Percentiles rank a stretch among this genome's conserved stretches.
Evolutionary conservation across 2,797 vertebrate genomes (phyloP).

Genomic region (Pseudochirops corinnae): DNA sequence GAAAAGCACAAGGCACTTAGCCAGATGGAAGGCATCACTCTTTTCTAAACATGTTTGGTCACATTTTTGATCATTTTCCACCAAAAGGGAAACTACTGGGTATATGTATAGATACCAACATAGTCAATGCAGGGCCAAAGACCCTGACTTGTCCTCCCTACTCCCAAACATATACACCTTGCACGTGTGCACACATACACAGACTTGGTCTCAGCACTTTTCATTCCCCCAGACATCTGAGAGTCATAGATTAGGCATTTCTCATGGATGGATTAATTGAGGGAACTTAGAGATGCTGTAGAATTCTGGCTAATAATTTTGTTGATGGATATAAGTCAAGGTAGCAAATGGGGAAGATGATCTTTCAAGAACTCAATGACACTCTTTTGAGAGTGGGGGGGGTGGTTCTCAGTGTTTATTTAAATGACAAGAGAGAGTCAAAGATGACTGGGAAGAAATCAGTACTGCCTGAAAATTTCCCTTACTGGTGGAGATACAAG

Average conservation of each 20-base stretch:
- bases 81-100: neutral
- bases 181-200: neutral
- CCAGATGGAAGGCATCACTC: neutral
- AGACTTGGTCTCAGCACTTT: slow-evolving; percentile 61
- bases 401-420: slow-evolving; percentile 72
- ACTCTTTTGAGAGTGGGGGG: slow-evolving; percentile 55
- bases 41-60: neutral
- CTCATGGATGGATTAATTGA: slow-evolving; percentile 82
- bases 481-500: slow-evolving; percentile 52
- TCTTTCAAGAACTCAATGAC: slow-evolving; percentile 68
- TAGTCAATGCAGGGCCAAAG: neutral
- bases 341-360: slow-evolving; percentile 80
- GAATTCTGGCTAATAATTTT: slow-evolving; percentile 81
- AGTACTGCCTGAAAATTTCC: slow-evolving; percentile 68
- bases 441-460: slow-evolving; percentile 69
- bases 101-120: neutral
- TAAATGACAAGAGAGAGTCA: slow-evolving; percentile 72
- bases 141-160: neutral
- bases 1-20: neutral
- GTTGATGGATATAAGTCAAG: slow-evolving; percentile 78
- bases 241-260: slow-evolving; percentile 72
- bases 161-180: neutral
- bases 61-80: neutral
- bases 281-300: slow-evolving; percentile 80
- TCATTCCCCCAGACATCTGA: slow-evolving; percentile 70